A percentile compares a stretch with the other conserved stretches of the same genome.
Conservation (phyloP, 1,140 invertebrate genomes). For the Bombus turneri region DNA sequence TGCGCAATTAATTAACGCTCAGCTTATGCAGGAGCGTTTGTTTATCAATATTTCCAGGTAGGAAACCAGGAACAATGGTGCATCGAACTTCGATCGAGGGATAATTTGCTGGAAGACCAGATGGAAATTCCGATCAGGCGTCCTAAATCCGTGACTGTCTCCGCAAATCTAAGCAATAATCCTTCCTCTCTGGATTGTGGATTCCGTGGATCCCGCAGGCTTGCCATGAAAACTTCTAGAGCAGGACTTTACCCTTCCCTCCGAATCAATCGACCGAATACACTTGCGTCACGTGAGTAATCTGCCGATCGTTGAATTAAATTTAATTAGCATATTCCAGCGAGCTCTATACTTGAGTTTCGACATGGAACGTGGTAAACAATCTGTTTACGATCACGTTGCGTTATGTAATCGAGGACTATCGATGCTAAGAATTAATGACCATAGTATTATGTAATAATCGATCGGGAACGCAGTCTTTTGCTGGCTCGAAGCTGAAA, state of each 20-base stretch:
- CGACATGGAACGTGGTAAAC: constrained; percentile 15
- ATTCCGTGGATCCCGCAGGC: background rate
- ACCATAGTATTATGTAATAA: constrained; percentile 10
- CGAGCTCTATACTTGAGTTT: background rate
- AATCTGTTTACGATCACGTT: constrained; percentile 23
- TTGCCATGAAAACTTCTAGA: constrained; percentile 15
- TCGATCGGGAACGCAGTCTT: background rate
- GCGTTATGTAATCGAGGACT: background rate
- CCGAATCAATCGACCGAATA: background rate
- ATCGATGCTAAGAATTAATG: background rate
- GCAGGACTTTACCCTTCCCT: too few relatives aligned
- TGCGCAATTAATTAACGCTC: constrained; percentile 30
- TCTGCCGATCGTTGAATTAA: background rate
- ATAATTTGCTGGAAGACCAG: constrained; percentile 26
- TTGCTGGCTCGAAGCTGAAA: background rate
- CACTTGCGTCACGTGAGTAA: background rate
- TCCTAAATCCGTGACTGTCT: constrained; percentile 40
- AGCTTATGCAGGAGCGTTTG: background rate
- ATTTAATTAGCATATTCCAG: background rate
- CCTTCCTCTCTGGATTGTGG: background rate
- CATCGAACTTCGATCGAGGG: background rate
- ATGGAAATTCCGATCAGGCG: constrained; percentile 26
- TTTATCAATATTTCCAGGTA: constrained; percentile 29
- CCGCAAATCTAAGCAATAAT: constrained; percentile 46
- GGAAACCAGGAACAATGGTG: background rate